Base-by-base conservation (phyloP, 1,140 invertebrate genomes). In the Calycopis cecrops region DNA sequence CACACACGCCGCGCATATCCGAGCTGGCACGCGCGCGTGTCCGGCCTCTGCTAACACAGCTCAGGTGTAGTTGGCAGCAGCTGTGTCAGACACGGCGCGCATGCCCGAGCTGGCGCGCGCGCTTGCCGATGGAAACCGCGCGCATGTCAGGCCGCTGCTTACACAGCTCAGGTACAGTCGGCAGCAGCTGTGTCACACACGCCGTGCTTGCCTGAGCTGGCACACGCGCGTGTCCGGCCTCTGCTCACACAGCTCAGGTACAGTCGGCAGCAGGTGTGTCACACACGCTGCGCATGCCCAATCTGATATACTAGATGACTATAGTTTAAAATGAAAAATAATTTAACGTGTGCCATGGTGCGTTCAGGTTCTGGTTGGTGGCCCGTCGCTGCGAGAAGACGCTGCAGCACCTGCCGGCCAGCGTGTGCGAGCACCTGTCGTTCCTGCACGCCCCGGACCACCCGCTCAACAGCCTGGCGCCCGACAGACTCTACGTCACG, bases 371-470 rank as follows among this genome's bases (percentile, higher is more conserved):
- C 73, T 98, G 97, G 95, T 92, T 99, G 52, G 96, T 95, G 4
- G 92, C 97, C 65, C 91, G 96, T 47, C 90, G 97, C 6, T 98
- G 97, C 73, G 96, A 98, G 71, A 98, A 98, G 85, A 98, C 97
- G 0, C 88, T 98, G 1, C 97, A 99, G 72, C 96, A 98, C 88
- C 87, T 99, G 33, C 96, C 96, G 6, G 96, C 96, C 0, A 93
- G 93, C 9, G 92, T 95, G n/a, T 92, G 93, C 48, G 95, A 97
- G 74, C 91, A 92, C 59, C 88, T 99, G 52, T 96, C 97, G 0
- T 88, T 99, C 10, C 86, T 96, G 0, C 90, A 93, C 68, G 90
- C 93, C 64, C 89, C 92, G 0, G 94, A 95, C 71, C 95, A 97
- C 82, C 93, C 94, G 9, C 89, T 97, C 52, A 90, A 91, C 33